Conservation (phyloP, 1,140 invertebrate genomes). For the Argopecten irradians region DNA sequence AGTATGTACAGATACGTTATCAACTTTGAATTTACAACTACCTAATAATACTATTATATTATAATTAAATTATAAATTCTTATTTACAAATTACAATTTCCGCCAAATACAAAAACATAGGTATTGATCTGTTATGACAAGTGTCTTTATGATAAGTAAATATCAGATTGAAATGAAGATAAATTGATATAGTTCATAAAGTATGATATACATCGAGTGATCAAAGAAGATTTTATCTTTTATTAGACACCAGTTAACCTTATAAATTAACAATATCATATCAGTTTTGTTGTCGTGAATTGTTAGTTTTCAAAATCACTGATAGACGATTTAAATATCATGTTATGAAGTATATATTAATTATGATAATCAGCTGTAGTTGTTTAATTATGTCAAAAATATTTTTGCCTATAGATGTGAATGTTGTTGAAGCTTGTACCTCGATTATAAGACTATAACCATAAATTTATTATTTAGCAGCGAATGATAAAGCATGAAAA, state of each 20-base stretch:
- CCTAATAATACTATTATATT: neutral
- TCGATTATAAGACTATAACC: no score
- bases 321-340: no score
- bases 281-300: neutral
- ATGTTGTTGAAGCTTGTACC: no score
- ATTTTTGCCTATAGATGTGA: no score
- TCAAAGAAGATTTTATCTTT: neutral
- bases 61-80: neutral
- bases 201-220: neutral
- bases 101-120: neutral
- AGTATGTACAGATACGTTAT: neutral
- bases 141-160: neutral
- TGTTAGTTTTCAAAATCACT: no score
- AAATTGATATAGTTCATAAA: neutral
- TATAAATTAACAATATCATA: neutral
- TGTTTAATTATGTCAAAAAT: no score
- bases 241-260: neutral
- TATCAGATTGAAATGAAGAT: neutral
- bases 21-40: neutral
- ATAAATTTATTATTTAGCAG: no score
- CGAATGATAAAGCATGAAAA: no score
- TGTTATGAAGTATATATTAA: no score
- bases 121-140: neutral
- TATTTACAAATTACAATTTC: conserved; percentile 6
- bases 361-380: no score